Conservation (phyloP, 2,797 vertebrate genomes). For the Centroberyx gerrardi region DNA sequence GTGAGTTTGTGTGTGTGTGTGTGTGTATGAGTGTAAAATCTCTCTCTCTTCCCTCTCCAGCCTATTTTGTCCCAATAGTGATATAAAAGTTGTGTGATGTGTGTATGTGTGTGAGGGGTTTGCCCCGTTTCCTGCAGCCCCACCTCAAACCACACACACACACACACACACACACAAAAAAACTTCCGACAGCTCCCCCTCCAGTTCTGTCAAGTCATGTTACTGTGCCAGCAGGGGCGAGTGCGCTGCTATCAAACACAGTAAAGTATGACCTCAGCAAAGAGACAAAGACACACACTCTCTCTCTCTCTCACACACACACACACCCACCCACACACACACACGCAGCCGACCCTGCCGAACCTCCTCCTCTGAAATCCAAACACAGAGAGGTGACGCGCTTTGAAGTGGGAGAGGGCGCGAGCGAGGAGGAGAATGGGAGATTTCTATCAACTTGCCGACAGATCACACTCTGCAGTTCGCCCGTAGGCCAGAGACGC, state of each 20-base stretch:
- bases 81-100: not conserved
- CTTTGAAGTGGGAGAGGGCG: constrained; percentile 53
- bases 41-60: not conserved
- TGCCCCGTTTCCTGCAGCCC: no score
- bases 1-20: not conserved
- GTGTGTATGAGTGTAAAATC: not conserved
- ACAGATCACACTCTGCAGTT: constrained; percentile 73
- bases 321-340: not conserved
- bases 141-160: not conserved
- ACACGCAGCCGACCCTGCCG: not conserved
- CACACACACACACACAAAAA: constrained; percentile 4
- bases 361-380: constrained; percentile 43
- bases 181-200: not conserved
- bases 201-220: constrained; percentile 23
- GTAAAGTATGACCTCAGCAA: constrained; percentile 14
- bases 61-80: constrained; percentile 1
- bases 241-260: not conserved
- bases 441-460: constrained; percentile 64
- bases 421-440: constrained; percentile 44
- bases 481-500: constrained; percentile 72
- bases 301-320: not conserved
- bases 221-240: not conserved
- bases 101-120: not conserved
- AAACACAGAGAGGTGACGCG: constrained; percentile 12
- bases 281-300: constrained; percentile 11